Evolutionary conservation across 2,113 vertebrate genomes (phyloP).

Genomic region (Merops nubicus): DNA sequence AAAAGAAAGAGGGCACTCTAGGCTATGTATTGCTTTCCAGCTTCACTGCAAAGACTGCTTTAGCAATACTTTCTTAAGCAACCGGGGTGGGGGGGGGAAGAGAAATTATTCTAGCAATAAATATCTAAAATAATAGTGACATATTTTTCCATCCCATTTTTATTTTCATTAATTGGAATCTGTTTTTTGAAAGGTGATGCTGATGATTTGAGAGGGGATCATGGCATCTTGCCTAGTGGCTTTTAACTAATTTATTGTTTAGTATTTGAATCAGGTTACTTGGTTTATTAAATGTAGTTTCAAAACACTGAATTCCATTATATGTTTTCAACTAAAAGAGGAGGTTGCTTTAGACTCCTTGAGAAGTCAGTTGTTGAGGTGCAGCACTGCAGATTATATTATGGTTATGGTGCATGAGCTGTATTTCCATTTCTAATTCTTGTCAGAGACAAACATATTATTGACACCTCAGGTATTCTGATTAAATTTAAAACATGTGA

Average conservation of each 20-base stretch:
- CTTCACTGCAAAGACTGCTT: not conserved
- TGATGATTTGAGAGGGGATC: not conserved
- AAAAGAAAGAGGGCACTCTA: constrained; percentile 75
- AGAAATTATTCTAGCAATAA: constrained; percentile 39
- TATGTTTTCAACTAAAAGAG: not conserved
- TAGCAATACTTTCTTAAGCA: constrained; percentile 3
- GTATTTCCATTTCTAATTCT: not conserved
- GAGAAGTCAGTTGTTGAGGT: not conserved
- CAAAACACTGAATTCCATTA: not conserved
- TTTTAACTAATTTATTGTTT: constrained; percentile 52
- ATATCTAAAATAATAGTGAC: constrained; percentile 11
- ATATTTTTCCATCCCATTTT: not conserved
- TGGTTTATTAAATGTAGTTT: constrained; percentile 1
- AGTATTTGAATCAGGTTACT: not conserved
- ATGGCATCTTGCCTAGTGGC: not conserved
- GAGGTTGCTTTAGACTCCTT: not conserved
- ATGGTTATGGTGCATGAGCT: not conserved
- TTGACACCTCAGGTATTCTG: not conserved
- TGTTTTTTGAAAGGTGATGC: constrained; percentile 10
- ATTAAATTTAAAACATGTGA: constrained; percentile 6
- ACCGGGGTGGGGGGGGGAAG: not conserved
- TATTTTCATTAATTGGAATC: constrained; percentile 8
- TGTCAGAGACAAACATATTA: constrained; percentile 5
- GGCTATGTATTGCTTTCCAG: constrained; percentile 17
- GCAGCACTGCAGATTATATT: not conserved